Conservation (phyloP, 2,797 vertebrate genomes). For the Threskiornis aethiopicus region DNA sequence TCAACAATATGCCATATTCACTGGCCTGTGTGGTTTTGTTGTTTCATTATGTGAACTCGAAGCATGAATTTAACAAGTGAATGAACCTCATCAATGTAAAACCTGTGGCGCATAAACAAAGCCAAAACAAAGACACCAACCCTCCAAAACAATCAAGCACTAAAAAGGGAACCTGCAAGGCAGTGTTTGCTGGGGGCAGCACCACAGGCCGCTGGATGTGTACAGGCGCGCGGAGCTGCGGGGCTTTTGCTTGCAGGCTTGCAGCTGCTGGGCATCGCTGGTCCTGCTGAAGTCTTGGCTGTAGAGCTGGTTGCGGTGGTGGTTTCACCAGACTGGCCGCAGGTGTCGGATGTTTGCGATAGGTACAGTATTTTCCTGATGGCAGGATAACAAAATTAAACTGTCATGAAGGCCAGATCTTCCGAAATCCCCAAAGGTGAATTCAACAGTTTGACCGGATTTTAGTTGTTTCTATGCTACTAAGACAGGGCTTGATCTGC, state of each 20-base stretch:
- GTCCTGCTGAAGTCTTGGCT: background rate
- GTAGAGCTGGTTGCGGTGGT: background rate
- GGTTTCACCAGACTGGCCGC: background rate
- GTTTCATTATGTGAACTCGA: background rate
- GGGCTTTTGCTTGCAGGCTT: background rate
- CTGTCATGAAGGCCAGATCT: background rate
- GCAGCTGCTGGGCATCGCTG: background rate
- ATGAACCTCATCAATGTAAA: background rate
- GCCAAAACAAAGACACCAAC: background rate
- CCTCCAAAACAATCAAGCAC: background rate
- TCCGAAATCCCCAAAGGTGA: background rate
- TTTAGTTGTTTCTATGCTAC: background rate
- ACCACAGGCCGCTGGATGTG: background rate
- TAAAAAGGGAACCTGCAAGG: background rate
- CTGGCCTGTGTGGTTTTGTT: background rate
- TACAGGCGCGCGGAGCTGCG: rapidly evolving
- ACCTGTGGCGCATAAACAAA: background rate
- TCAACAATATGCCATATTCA: background rate
- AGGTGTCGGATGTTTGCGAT: background rate
- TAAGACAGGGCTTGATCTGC: background rate
- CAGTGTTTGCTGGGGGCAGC: background rate
- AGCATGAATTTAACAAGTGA: background rate
- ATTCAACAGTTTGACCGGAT: background rate
- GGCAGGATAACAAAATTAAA: background rate
- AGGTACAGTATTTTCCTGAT: background rate